Evolutionary conservation across 2,797 vertebrate species (phyloP).

Genomic region (Urophycis tenuis): DNA sequence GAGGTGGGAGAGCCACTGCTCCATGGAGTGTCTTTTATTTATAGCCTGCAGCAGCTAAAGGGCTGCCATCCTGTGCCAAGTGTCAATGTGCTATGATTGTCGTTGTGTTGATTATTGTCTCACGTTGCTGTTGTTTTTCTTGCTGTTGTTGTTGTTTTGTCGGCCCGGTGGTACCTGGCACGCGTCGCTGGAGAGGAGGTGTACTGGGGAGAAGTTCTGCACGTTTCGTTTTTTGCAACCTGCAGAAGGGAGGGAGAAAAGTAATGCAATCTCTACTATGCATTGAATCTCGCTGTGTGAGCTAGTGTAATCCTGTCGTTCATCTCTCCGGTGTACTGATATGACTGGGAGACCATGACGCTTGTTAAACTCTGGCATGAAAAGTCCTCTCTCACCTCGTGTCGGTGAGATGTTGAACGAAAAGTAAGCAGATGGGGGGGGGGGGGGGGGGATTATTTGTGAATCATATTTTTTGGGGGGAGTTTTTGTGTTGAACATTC

Average conservation of each 20-base stretch:
- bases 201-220: constrained; percentile 9
- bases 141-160: background rate
- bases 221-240: constrained; percentile 11
- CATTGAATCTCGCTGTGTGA: constrained; percentile 26
- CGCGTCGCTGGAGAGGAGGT: constrained; percentile 27
- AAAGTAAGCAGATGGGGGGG: background rate
- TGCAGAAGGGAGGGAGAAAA: background rate
- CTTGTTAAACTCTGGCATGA: background rate
- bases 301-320: constrained; percentile 2
- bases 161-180: constrained; percentile 13
- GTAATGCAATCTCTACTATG: constrained; percentile 38
- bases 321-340: constrained; percentile 9
- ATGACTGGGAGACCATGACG: constrained; percentile 15
- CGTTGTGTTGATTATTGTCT: background rate
- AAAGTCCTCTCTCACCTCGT: background rate
- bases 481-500: background rate
- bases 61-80: background rate
- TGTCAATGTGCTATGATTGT: background rate
- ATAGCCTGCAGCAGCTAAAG: background rate
- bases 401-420: background rate
- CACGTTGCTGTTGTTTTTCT: constrained; percentile 25
- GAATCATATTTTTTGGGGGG: background rate
- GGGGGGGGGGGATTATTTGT: background rate
- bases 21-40: background rate
- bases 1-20: background rate